Base-by-base conservation (phyloP, 2,797 vertebrate genomes). In the Buphagus erythrorhynchus region DNA sequence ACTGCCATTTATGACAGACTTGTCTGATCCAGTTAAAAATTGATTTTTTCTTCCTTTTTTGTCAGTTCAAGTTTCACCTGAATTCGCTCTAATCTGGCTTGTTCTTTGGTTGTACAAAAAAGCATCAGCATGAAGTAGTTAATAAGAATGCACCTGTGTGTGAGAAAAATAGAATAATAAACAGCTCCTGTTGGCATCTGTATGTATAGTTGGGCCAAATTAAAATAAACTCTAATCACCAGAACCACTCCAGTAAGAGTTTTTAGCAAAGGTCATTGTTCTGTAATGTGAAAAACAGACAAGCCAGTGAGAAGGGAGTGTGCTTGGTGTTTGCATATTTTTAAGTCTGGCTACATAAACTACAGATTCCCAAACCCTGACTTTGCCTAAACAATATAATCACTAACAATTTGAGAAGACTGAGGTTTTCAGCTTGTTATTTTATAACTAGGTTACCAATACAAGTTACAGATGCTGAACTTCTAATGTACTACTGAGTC, bases 351-450 rank as follows among this genome's bases (percentile, higher is more conserved):
- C 88, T 73, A 17, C 62, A 28, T n/a, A 75, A 90, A 90, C 77
- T 88, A 67, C 54, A 68, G 65, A 88, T 61, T 86, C 38, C 54
- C 91, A 91, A 94, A 89, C 42, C 33, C 59, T 69, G 45, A 49
- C 57, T 93, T 71, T 67, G 71, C 40, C 80, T 69, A 78, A 90
- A 90, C 48, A 75, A 85, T 52, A 79, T 63, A 92, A 90, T 82
- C 58, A 76, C 42, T n/a, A 79, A 45, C 51, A 55, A 87, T 85
- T 81, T n/a, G 40, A 92, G 79, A 86, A 28, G 13, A 68, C 17
- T 55, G 58, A 72, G 57, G 28, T 57, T 95, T 84, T 33, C 73
- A 84, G 51, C 11, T 75, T 72, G 31, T 46, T 90, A 58, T 85
- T 93, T 54, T 89, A 33, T 58, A 79, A 74, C n/a, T 62, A 14